Evolutionary conservation across 2,888 invertebrate genomes (phyloP).

Genomic region (Hirtodrosophila trivittata): DNA sequence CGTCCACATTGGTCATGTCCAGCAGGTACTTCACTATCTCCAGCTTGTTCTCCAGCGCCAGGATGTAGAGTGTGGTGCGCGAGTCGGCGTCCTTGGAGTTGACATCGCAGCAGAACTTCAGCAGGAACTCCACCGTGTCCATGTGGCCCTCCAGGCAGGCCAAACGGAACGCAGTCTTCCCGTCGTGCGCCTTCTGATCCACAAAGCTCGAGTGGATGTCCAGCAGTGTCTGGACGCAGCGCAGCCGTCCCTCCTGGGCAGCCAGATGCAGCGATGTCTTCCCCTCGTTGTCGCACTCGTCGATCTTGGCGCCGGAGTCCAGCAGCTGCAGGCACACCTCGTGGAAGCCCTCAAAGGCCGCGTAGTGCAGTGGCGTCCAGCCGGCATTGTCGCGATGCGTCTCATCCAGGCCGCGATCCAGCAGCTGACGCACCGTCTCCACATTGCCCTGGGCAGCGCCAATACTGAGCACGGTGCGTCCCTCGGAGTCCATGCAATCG

Average conservation of each 20-base stretch:
- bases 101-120: conserved; percentile 91
- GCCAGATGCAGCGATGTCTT: conserved; percentile 94
- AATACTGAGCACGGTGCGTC: conserved; percentile 93
- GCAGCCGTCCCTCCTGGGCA: conserved; percentile 93
- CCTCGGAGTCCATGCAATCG: conserved; percentile 96
- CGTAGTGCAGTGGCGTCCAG: conserved; percentile 98
- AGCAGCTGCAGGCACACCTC: conserved; percentile 85
- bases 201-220: conserved; percentile 91
- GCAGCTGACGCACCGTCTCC: conserved; percentile 93
- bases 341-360: conserved; percentile 92
- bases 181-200: conserved; percentile 94
- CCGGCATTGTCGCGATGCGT: conserved; percentile 96
- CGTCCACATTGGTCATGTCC: conserved; percentile 89
- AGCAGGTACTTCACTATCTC: conserved; percentile 93
- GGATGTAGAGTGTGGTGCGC: conserved; percentile 94
- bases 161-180: conserved; percentile 92
- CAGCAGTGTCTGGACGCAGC: conserved; percentile 86
- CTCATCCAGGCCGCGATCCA: conserved; percentile 94
- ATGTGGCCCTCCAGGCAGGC: conserved; percentile 87
- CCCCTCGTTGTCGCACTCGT: conserved; percentile 95
- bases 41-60: conserved; percentile 93
- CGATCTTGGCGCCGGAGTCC: conserved; percentile 94
- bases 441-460: conserved; percentile 94
- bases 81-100: conserved; percentile 96
- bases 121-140: conserved; percentile 86